Conservation (phyloP, 2,113 vertebrate genomes). For the Scophthalmus maximus region DNA sequence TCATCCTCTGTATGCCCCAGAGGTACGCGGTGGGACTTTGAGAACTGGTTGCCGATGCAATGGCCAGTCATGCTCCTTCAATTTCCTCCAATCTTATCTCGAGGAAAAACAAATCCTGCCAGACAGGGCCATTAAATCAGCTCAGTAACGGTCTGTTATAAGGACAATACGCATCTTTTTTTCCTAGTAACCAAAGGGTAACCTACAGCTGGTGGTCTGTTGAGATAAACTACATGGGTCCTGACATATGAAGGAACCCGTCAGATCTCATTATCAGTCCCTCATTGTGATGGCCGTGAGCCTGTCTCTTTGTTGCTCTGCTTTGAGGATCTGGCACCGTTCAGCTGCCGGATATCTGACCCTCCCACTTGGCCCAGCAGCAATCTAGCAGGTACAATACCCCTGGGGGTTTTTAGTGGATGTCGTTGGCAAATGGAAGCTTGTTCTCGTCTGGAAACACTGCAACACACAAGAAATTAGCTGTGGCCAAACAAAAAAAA, state of each 20-base stretch:
- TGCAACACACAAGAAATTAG: conserved; percentile 16
- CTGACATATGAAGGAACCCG: conserved; percentile 16
- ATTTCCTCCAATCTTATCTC: conserved; percentile 58
- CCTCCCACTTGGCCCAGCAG: conserved; percentile 36
- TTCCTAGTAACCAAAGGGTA: not conserved
- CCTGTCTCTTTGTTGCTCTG: conserved; percentile 5
- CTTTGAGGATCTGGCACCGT: conserved; percentile 38
- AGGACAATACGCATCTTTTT: conserved; percentile 14
- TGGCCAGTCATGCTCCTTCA: conserved; percentile 50
- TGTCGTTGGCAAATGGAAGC: conserved; percentile 47
- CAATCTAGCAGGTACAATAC: conserved; percentile 53
- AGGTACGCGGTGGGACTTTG: conserved; percentile 52
- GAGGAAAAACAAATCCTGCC: conserved; percentile 30
- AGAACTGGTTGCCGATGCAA: conserved; percentile 54
- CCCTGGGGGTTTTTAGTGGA: conserved; percentile 56
- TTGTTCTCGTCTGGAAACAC: conserved; percentile 22
- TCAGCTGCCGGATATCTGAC: conserved; percentile 51
- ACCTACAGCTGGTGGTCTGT: conserved; percentile 35
- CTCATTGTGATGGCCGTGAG: not conserved
- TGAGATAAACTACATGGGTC: conserved; percentile 24
- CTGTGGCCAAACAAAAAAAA: conserved; percentile 18
- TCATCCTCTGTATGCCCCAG: conserved; percentile 56
- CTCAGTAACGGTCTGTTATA: conserved; percentile 30
- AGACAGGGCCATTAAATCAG: conserved; percentile 64
- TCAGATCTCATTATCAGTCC: conserved; percentile 10